phyloP scores from a whole-genome alignment of 2,113 vertebrate species.

The Lethenteron camtschaticum region DNA sequence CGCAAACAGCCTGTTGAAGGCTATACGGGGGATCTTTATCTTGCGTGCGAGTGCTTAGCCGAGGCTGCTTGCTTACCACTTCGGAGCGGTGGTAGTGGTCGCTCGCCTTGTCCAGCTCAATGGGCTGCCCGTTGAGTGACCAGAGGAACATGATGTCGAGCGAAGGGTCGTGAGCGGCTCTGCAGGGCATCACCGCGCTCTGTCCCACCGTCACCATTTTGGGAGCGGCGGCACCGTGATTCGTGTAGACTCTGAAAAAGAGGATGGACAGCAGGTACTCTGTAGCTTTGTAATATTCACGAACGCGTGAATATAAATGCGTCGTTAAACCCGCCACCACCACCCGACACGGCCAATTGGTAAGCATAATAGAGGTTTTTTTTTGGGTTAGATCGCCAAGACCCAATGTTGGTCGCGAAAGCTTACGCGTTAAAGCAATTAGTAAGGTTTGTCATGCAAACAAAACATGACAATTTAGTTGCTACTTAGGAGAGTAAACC shows the following conservation, averaged over 20 bases:
- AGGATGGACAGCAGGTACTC: too few species aligned
- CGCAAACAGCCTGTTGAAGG: background rate
- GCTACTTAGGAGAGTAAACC: too few species aligned
- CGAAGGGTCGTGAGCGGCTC: conserved; percentile 46
- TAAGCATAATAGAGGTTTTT: too few species aligned
- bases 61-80: conserved; percentile 38
- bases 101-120: conserved; percentile 52
- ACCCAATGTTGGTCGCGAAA: too few species aligned
- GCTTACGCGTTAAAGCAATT: too few species aligned
- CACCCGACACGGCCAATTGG: too few species aligned
- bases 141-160: conserved; percentile 82
- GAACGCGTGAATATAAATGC: too few species aligned
- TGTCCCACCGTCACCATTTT: conserved; percentile 48
- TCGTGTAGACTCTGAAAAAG: background rate
- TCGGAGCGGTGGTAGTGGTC: conserved; percentile 55
- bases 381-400: too few species aligned
- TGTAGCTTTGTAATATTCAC: too few species aligned
- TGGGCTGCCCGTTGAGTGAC: conserved; percentile 52
- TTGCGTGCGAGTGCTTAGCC: background rate
- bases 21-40: conserved; percentile 3
- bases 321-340: too few species aligned
- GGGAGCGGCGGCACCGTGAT: background rate
- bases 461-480: too few species aligned
- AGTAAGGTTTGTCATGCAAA: too few species aligned
- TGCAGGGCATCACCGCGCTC: conserved; percentile 55